A percentile compares a stretch with the other conserved stretches of the same genome.
These are phyloP conservation scores for Tachina grossa DNA, from an alignment of 2,888 invertebrate species.

Conservation along the genomic window DNA sequence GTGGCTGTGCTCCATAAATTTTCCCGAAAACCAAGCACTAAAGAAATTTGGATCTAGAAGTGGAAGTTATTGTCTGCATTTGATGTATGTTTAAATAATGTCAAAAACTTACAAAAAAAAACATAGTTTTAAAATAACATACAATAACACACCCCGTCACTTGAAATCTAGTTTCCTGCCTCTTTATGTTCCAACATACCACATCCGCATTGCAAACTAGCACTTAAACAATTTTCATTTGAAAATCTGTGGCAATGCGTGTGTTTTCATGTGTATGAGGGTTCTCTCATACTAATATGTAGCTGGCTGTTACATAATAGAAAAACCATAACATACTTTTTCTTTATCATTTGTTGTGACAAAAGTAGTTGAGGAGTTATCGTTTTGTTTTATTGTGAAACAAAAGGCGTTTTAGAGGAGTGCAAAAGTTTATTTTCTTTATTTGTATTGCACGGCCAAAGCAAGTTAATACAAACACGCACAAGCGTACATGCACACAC, in stretches of 20 bases:
- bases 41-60: not conserved
- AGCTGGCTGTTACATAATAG: slow-evolving; percentile 40
- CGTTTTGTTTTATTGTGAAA: slow-evolving; percentile 48
- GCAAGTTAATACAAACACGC: not conserved
- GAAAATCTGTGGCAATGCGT: not conserved
- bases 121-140: slow-evolving; percentile 25
- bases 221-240: not conserved
- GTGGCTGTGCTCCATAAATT: slow-evolving; percentile 8
- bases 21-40: slow-evolving; percentile 5
- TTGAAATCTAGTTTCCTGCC: slow-evolving; percentile 7
- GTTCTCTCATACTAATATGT: slow-evolving; percentile 1
- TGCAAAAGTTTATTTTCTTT: slow-evolving; percentile 8
- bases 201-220: not conserved
- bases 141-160: not conserved
- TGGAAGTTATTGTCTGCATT: slow-evolving; percentile 46
- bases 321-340: slow-evolving; percentile 10
- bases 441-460: not conserved
- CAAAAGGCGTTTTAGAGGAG: slow-evolving; percentile 56
- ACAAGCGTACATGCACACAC: not conserved
- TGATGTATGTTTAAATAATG: slow-evolving; percentile 35
- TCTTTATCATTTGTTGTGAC: slow-evolving; percentile 37
- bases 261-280: not conserved
- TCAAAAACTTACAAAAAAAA: slow-evolving; percentile 17
- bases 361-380: slow-evolving; percentile 52
- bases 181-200: not conserved